Evolutionary conservation across 2,113 vertebrate genomes (phyloP).

Genomic region (Barnardius zonarius): DNA sequence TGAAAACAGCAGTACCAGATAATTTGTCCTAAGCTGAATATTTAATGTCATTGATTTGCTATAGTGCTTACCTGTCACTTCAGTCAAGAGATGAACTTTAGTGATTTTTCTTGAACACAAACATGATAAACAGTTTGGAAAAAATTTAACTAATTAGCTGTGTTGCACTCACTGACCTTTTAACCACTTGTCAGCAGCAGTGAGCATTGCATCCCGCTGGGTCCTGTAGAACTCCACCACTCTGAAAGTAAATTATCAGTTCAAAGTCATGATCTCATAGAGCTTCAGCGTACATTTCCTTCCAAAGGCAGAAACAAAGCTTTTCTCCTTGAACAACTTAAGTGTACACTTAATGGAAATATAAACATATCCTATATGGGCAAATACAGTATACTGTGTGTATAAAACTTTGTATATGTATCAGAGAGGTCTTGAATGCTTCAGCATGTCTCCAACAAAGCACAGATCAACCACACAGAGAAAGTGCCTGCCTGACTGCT

Average conservation of each 20-base stretch:
- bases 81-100: neutral
- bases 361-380: neutral
- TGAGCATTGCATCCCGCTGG: conserved; percentile 86
- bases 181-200: conserved; percentile 90
- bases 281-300: neutral
- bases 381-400: neutral
- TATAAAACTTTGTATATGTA: neutral
- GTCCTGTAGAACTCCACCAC: conserved; percentile 86
- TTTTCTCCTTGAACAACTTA: neutral
- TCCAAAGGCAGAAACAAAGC: neutral
- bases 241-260: conserved; percentile 67
- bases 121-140: neutral
- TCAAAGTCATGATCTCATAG: neutral
- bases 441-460: neutral
- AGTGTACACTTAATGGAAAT: neutral
- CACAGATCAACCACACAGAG: neutral
- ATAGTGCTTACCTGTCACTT: conserved; percentile 1
- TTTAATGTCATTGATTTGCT: conserved; percentile 10
- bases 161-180: conserved; percentile 78
- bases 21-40: neutral
- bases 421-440: neutral
- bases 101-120: conserved; percentile 13
- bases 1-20: neutral
- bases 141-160: neutral
- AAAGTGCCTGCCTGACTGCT: neutral